A percentile compares a stretch with the other conserved stretches of the same genome.
phyloP scores from a whole-genome alignment of 2,797 vertebrate species.

The Myotis findleyi region DNA sequence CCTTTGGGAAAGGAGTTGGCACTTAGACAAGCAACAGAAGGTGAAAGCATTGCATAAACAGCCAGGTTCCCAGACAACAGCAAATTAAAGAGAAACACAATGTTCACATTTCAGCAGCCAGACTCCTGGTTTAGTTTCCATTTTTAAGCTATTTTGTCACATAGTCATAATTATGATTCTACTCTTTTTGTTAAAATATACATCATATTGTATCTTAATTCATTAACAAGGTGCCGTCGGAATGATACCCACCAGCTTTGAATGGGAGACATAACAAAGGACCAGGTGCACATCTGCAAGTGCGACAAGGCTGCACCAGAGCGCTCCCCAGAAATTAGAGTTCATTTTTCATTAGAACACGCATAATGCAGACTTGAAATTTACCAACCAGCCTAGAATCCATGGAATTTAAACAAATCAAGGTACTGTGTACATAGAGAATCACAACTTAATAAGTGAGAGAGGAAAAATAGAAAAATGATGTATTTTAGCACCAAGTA shows the following conservation, averaged over 20 bases:
- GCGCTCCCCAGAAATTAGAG: constrained; percentile 83
- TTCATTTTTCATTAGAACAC: constrained; percentile 87
- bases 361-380: constrained; percentile 80
- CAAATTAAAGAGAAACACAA: constrained; percentile 83
- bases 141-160: constrained; percentile 73
- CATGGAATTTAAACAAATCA: constrained; percentile 76
- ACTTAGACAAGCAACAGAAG: constrained; percentile 89
- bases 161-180: constrained; percentile 50
- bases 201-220: constrained; percentile 70
- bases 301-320: constrained; percentile 82
- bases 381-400: constrained; percentile 79
- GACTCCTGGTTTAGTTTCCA: constrained; percentile 71
- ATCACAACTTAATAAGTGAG: constrained; percentile 67
- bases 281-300: constrained; percentile 90
- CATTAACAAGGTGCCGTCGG: constrained; percentile 76
- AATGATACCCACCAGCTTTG: constrained; percentile 78
- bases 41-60: constrained; percentile 86
- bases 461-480: constrained; percentile 17
- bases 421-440: constrained; percentile 48
- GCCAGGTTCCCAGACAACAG: constrained; percentile 86
- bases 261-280: constrained; percentile 82
- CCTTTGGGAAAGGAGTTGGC: constrained; percentile 90
- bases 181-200: not conserved
- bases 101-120: constrained; percentile 81
- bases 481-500: constrained; percentile 16